Percentiles rank a stretch among this genome's conserved stretches.
Conservation (phyloP, 1,140 invertebrate species). For the Arion vulgaris region DNA sequence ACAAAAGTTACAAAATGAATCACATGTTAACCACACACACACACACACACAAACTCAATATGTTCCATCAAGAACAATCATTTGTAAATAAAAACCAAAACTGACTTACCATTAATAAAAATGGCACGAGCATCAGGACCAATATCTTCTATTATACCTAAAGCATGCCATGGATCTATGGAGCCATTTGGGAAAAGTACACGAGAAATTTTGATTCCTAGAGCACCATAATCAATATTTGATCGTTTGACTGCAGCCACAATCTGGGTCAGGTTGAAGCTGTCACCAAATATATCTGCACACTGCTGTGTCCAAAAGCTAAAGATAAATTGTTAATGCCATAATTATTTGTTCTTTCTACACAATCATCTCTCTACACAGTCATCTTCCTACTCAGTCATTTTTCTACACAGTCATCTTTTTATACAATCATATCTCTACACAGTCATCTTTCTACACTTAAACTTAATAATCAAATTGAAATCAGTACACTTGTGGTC, state of each 20-base stretch:
- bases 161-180: slow-evolving; percentile 93
- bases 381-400: too few species aligned
- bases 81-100: background rate
- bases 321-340: background rate
- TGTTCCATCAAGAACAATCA: too few species aligned
- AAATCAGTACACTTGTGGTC: too few species aligned
- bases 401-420: too few species aligned
- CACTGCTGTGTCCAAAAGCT: slow-evolving; percentile 89
- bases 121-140: slow-evolving; percentile 67
- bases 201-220: slow-evolving; percentile 80
- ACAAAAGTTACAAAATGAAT: too few species aligned
- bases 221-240: slow-evolving; percentile 86
- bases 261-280: slow-evolving; percentile 78
- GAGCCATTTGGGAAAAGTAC: slow-evolving; percentile 92
- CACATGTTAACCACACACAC: too few species aligned
- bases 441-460: too few species aligned
- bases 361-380: too few species aligned
- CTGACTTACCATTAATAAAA: slow-evolving; percentile 68
- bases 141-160: slow-evolving; percentile 74
- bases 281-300: slow-evolving; percentile 82
- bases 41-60: too few species aligned
- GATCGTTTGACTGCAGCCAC: slow-evolving; percentile 79
- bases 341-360: too few species aligned
- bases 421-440: too few species aligned
- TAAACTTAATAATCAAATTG: too few species aligned